Evolutionary conservation across 2,888 invertebrate genomes (phyloP).

Genomic region (Andricus curvator): DNA sequence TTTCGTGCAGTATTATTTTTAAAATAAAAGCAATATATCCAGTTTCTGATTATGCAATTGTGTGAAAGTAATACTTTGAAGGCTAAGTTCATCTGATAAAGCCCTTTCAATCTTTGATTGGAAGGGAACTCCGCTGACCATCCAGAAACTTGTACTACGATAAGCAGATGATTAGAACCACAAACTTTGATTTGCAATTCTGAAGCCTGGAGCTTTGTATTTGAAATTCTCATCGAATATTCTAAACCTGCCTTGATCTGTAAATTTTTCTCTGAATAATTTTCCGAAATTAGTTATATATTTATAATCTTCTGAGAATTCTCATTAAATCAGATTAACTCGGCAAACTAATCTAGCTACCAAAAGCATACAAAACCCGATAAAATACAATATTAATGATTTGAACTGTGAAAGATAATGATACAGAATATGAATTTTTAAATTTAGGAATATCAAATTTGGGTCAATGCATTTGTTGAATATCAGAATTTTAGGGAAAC

Average conservation of each 20-base stretch:
- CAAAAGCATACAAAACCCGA: neutral
- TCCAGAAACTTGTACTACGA: constrained; percentile 12
- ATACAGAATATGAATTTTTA: neutral
- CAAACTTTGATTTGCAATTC: neutral
- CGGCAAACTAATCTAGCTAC: neutral
- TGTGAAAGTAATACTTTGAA: neutral
- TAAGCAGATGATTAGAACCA: neutral
- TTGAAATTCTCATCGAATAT: neutral
- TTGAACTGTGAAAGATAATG: neutral
- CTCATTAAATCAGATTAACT: neutral
- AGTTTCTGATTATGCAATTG: too few relatives aligned
- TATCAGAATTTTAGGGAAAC: too few relatives aligned
- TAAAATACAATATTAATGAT: neutral
- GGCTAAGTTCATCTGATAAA: neutral
- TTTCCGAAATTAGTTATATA: too few relatives aligned
- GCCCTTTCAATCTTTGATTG: neutral
- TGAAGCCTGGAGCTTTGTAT: too few relatives aligned
- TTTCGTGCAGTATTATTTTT: too few relatives aligned
- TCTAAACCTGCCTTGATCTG: neutral
- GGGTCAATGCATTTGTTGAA: too few relatives aligned
- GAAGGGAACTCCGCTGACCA: neutral
- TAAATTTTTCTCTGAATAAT: neutral
- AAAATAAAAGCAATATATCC: too few relatives aligned
- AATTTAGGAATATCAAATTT: neutral
- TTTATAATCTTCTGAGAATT: neutral